These are phyloP conservation scores for Ophioderma brevispina DNA, from an alignment of 35 echinoderm and acorn worm species.

Conservation along the genomic window DNA sequence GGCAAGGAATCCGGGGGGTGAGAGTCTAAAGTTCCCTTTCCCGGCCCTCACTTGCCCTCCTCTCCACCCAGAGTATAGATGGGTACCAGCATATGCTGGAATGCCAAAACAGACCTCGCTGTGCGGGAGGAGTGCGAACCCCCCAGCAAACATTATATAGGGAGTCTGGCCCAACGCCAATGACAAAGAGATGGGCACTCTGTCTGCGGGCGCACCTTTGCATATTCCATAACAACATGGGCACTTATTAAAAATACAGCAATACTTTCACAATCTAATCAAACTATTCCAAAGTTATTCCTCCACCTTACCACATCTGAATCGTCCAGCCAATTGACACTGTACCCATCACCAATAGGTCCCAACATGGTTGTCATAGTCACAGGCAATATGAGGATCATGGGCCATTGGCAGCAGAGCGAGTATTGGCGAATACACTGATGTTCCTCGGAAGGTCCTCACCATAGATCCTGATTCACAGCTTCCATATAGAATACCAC, in stretches of 20 bases:
- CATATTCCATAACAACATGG: background rate
- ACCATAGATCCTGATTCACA: conserved; percentile 99
- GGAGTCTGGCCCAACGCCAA: too few relatives aligned
- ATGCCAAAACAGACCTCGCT: too few relatives aligned
- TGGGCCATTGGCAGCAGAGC: conserved; percentile 78
- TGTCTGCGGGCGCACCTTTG: background rate
- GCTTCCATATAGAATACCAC: conserved; percentile 95
- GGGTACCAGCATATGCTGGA: too few relatives aligned
- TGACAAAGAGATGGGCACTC: background rate
- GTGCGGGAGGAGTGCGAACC: background rate
- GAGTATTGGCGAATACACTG: conserved; percentile 78
- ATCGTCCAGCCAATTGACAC: conserved; percentile 96
- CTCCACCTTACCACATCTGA: conserved; percentile 78
- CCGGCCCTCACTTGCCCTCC: too few relatives aligned
- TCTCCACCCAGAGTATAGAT: too few relatives aligned
- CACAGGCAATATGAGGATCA: conserved; percentile 85
- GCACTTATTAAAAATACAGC: background rate
- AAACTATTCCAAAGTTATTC: background rate
- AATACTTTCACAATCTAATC: background rate
- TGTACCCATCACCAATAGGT: conserved; percentile 96
- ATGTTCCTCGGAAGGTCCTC: conserved; percentile 47
- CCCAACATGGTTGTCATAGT: conserved; percentile 59
- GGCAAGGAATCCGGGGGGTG: too few relatives aligned
- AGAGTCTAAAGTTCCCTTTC: too few relatives aligned
- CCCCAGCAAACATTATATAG: too few relatives aligned